phyloP scores from a whole-genome alignment of 2,888 invertebrate genomes.

The Pammene fasciana region DNA sequence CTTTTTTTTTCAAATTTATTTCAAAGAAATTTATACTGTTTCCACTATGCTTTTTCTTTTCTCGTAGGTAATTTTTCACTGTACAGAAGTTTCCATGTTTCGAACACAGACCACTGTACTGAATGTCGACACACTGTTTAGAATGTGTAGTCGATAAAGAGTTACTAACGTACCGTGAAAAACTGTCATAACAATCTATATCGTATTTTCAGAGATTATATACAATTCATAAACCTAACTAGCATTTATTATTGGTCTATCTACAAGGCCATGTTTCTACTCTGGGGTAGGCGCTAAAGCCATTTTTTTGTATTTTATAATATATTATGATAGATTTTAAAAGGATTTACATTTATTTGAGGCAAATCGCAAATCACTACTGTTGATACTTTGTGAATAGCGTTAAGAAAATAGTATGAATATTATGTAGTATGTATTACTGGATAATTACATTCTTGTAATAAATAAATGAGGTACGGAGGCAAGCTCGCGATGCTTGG shows the following conservation, averaged over 20 bases:
- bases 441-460: background rate
- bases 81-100: no score
- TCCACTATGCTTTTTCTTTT: no score
- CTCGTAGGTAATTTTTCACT: no score
- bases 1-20: no score
- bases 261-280: constrained; percentile 64
- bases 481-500: constrained; percentile 50
- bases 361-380: constrained; percentile 11
- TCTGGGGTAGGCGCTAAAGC: constrained; percentile 51
- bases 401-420: constrained; percentile 1
- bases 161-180: background rate
- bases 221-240: constrained; percentile 28
- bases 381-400: background rate
- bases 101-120: no score
- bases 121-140: no score
- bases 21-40: no score
- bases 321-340: constrained; percentile 12
- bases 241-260: constrained; percentile 54
- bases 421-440: background rate
- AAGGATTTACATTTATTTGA: background rate
- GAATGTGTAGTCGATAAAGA: no score
- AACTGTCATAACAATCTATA: background rate
- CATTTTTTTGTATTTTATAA: constrained; percentile 42
- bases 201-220: constrained; percentile 2
- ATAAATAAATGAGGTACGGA: no score